Percentiles rank a stretch among this genome's conserved stretches.
Conservation (phyloP, 1,140 invertebrate species). For the Macrostomum lignano region DNA sequence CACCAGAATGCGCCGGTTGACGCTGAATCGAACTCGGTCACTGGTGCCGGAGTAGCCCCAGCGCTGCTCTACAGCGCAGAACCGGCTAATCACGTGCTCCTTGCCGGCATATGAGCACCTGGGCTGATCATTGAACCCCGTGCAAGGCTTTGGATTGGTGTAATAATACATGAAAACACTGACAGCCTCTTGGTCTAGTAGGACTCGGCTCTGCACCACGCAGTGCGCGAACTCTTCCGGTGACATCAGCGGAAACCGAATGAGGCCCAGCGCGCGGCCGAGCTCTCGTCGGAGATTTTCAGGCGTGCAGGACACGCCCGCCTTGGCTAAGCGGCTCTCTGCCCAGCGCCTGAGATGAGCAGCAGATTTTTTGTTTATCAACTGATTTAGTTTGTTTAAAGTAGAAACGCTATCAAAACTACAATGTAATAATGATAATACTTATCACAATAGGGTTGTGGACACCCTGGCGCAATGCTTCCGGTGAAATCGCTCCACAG, state of each 20-base stretch:
- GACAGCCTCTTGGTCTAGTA: slow-evolving; percentile 45
- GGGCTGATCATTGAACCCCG: slow-evolving; percentile 40
- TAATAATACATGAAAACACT: slow-evolving; percentile 53
- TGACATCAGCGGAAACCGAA: slow-evolving; percentile 57
- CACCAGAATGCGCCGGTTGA: slow-evolving; percentile 50
- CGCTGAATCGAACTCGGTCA: slow-evolving; percentile 53
- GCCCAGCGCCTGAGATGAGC: too few relatives aligned
- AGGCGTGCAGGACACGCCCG: too few relatives aligned
- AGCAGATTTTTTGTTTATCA: too few relatives aligned
- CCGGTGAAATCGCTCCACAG: too few relatives aligned
- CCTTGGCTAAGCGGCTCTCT: too few relatives aligned
- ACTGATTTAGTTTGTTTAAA: too few relatives aligned
- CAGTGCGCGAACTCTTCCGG: slow-evolving; percentile 55
- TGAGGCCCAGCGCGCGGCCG: slow-evolving; percentile 38
- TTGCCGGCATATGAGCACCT: slow-evolving; percentile 52
- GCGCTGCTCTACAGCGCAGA: slow-evolving; percentile 45
- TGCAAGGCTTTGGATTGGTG: slow-evolving; percentile 42
- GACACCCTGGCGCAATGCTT: too few relatives aligned
- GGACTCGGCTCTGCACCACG: slow-evolving; percentile 39
- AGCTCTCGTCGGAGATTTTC: slow-evolving; percentile 42
- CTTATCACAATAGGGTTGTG: too few relatives aligned
- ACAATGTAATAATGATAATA: too few relatives aligned
- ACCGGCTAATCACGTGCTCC: slow-evolving; percentile 48
- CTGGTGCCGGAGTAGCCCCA: slow-evolving; percentile 64
- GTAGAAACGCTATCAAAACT: too few relatives aligned